A percentile compares a stretch with the other conserved stretches of the same genome.
These are phyloP conservation scores for Chiloscyllium plagiosum DNA, from an alignment of 2,113 vertebrate genomes.

Conservation along the genomic window DNA sequence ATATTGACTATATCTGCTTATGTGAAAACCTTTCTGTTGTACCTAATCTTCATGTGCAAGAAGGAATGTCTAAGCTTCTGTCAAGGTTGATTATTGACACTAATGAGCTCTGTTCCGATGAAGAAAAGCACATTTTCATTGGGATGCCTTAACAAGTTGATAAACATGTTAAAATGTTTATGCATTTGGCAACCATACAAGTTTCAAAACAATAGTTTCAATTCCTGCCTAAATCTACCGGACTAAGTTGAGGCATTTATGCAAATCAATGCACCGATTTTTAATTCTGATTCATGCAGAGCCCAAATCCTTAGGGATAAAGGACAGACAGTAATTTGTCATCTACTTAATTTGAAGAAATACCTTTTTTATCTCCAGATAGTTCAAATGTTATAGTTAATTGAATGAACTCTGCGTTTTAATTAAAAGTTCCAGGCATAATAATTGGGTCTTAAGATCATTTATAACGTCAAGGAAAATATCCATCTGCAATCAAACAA, in stretches of 20 bases:
- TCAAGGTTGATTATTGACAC: neutral
- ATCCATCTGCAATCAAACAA: neutral
- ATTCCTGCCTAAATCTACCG: neutral
- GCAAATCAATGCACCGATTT: neutral
- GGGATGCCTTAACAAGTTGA: constrained; percentile 9
- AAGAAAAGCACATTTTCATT: neutral
- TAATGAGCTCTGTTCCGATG: neutral
- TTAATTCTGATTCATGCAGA: constrained; percentile 9
- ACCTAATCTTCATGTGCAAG: neutral
- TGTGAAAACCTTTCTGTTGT: neutral
- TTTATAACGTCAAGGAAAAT: neutral
- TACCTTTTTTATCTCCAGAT: neutral
- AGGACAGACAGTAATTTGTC: neutral
- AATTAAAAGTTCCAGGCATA: neutral
- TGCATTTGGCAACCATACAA: neutral
- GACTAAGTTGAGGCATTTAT: neutral
- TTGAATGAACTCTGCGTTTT: neutral
- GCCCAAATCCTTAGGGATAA: neutral
- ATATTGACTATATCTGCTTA: neutral
- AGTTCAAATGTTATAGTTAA: neutral
- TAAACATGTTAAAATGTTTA: neutral
- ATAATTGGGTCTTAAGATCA: neutral
- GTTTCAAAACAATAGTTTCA: neutral
- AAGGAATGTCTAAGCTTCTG: neutral
- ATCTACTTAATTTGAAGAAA: neutral